Base-by-base conservation (phyloP, 2,113 vertebrate species). In the Miniopterus natalensis region DNA sequence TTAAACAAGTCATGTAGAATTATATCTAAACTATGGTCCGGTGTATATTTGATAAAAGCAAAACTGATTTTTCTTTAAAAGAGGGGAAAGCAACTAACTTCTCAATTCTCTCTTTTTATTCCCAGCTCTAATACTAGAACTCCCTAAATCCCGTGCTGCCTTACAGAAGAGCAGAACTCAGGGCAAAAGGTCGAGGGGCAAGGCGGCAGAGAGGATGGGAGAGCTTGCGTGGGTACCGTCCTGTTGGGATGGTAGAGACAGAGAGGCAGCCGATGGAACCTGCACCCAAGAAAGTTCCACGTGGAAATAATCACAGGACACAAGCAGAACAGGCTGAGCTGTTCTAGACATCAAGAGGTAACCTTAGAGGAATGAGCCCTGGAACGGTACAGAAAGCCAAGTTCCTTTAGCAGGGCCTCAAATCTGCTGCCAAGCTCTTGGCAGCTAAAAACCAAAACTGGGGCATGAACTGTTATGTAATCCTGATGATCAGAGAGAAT, bases 401-500 rank as follows among this genome's bases (percentile, higher is more conserved):
- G 27, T 75, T 95, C 53, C 53, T 83, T 92, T 71, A 92, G 61
- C 51, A 27, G 14, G 8, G 65, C 59, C 40, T 84, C 61, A 73
- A 47, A 78, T 75, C 63, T 81, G 57, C 47, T 88, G 84, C 71
- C 65, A 95, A 94, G 27, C 18, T 94, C 92, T 51, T 63, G 83
- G 84, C 77, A 88, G 81, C 65, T 88, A 66, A 70, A 90, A 90
- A 75, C 31, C 57, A 45, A 84, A 97, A 97, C 31, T 95, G 40
- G 91, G 70, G 53, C 92, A 96, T n/a, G n/a, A 84, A 94, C 86
- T 75, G n/a, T 97, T 97, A 93, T 10, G 55, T 53, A 95, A 88
- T 66, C 66, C 25, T 92, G 75, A 66, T 73, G 81, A 96, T 94
- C 94, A 95, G 65, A 92, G 53, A 85, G 78, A 94, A 96, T 84